phyloP scores from a whole-genome alignment of 1,140 invertebrate genomes.

The Batillaria attramentaria region DNA sequence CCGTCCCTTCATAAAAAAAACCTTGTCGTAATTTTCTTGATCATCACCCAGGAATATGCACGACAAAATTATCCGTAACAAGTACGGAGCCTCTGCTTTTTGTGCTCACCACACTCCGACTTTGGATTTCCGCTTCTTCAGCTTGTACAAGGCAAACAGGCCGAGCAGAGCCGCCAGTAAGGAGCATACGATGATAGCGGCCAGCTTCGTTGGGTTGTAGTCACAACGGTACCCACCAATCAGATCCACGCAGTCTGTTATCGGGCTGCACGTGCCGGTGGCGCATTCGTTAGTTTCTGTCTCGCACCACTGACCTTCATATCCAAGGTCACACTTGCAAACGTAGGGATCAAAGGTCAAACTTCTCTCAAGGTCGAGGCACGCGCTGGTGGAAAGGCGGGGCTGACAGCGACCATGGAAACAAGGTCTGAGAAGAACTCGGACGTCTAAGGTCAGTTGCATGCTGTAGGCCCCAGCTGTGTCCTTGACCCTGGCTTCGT shows the following conservation, averaged over 20 bases:
- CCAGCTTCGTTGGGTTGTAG: slow-evolving; percentile 32
- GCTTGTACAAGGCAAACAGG: background rate
- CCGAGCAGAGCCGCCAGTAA: background rate
- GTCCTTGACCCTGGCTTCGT: slow-evolving; percentile 1
- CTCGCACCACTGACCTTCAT: slow-evolving; percentile 34
- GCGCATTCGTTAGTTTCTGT: slow-evolving; percentile 45
- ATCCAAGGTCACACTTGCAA: slow-evolving; percentile 38
- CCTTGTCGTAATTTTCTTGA: too few species aligned
- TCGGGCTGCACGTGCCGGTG: slow-evolving; percentile 34
- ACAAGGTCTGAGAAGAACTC: slow-evolving; percentile 34
- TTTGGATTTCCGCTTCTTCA: slow-evolving; percentile 7
- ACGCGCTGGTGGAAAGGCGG: background rate
- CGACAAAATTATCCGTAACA: too few species aligned
- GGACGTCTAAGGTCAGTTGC: slow-evolving; percentile 26
- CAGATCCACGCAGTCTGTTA: slow-evolving; percentile 38
- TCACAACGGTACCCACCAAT: slow-evolving; percentile 36
- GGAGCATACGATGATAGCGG: slow-evolving; percentile 29
- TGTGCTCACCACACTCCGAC: background rate
- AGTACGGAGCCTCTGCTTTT: too few species aligned
- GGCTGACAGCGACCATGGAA: slow-evolving; percentile 34
- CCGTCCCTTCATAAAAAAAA: too few species aligned
- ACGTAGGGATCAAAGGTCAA: slow-evolving; percentile 33
- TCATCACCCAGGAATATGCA: too few species aligned
- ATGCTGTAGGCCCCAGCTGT: slow-evolving; percentile 1
- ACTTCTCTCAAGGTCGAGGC: slow-evolving; percentile 25